Percentiles rank a stretch among this genome's conserved stretches.
These are phyloP conservation scores for Harpegnathos saltator DNA, from an alignment of 1,140 invertebrate species.

Conservation along the genomic window DNA sequence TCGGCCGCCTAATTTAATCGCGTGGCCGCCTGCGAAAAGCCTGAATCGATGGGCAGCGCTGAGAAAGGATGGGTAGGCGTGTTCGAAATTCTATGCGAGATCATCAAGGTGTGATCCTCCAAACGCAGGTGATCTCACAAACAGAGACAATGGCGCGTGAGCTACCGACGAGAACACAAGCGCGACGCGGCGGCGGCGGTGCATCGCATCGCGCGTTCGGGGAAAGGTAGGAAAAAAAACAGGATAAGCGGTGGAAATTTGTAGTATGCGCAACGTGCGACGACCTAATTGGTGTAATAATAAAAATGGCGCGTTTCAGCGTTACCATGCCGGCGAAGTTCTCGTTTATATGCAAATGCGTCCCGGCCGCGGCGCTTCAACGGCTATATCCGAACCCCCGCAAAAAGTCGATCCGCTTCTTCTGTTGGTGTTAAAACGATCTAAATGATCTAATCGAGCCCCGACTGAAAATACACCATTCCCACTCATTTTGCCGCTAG, in stretches of 20 bases:
- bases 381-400: constrained; percentile 29
- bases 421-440: constrained; percentile 46
- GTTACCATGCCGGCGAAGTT: constrained; percentile 47
- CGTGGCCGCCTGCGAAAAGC: constrained; percentile 30
- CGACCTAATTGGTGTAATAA: constrained; percentile 59
- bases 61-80: constrained; percentile 31
- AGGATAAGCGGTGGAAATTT: constrained; percentile 46
- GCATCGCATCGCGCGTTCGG: no score
- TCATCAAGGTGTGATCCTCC: background rate
- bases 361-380: constrained; percentile 42
- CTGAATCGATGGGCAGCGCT: background rate
- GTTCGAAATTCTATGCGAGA: constrained; percentile 30
- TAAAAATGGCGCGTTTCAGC: constrained; percentile 58
- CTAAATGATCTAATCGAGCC: constrained; percentile 47
- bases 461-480: constrained; percentile 20
- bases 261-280: constrained; percentile 50
- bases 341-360: constrained; percentile 61
- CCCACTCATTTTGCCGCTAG: background rate
- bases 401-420: constrained; percentile 50
- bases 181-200: no score
- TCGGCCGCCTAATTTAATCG: constrained; percentile 59
- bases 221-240: background rate
- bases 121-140: constrained; percentile 37
- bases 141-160: background rate
- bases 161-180: constrained; percentile 10